Evolutionary conservation across 2,888 invertebrate species (phyloP), one percentile per base, ranked within the genome.

Genomic region (Tricholauxania praeusta): DNA sequence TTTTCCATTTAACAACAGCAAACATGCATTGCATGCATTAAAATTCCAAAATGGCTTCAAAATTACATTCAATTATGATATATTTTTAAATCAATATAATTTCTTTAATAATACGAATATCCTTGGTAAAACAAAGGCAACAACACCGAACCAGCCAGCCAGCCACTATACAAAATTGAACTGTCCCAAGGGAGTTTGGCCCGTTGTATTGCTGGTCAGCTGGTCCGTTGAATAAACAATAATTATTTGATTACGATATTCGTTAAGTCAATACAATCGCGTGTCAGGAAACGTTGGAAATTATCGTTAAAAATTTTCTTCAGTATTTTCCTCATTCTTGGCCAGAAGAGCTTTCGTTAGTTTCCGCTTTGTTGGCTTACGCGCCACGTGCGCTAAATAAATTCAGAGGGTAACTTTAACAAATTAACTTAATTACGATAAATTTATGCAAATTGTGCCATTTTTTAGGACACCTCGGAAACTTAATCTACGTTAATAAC

Each of bases 181-280:
- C 17, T 55, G 19, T 55, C 55, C 55, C 15, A 17, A 55, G 22
- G 55, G 55, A 55, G 15, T 22, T 55, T 6, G 55, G 55, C 55
- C n/a, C 10, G 3, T 55, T 17, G 55, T 22, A 22, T 22, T 22
- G 55, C 55, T 55, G 55, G 17, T 39, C 39, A 39, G 17, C 55
- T 17, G 22, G 55, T 55, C 17, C 22, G 22, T 55, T n/a, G 22
- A 55, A 55, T 53, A 60, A 60, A 60, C 28, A 60, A 60, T 60
- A 19, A 60, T 60, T 60, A 60, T 60, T 60, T 60, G 59, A 60
- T 60, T 60, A 28, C 28, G 19, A 28, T 28, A 28, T 60, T 15
- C 59, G 39, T 12, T 60, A 32, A 32, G 59, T 60, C 59, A 60
- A 60, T 28, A 60, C 28, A 60, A 60, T 60, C 59, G 59, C 59